Percentiles rank a stretch among this genome's conserved stretches.
These are phyloP conservation scores for Taphrorychus bicolor DNA, from an alignment of 2,888 invertebrate genomes.

Conservation along the genomic window DNA sequence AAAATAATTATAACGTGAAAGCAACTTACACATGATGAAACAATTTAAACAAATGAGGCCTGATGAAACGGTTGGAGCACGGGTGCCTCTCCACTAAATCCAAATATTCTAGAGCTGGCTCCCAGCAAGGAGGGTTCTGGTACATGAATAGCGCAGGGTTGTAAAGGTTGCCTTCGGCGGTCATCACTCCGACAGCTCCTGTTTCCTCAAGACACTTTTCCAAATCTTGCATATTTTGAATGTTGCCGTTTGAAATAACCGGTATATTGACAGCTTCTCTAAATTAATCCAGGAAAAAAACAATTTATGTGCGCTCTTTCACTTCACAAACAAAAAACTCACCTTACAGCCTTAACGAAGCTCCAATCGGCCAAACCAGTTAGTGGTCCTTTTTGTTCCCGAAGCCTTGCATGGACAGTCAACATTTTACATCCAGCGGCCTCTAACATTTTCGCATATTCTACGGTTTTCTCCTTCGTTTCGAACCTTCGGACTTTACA, in stretches of 20 bases:
- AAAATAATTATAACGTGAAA: background rate
- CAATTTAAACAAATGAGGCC: constrained; percentile 96
- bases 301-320: constrained; percentile 34
- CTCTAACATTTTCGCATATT: constrained; percentile 95
- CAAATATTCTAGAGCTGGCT: constrained; percentile 88
- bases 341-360: constrained; percentile 91
- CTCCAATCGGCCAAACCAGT: constrained; percentile 96
- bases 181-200: constrained; percentile 87
- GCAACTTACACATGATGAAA: constrained; percentile 86
- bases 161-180: constrained; percentile 95
- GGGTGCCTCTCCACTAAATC: constrained; percentile 82
- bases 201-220: constrained; percentile 84
- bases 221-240: constrained; percentile 89
- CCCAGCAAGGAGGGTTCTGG: constrained; percentile 82
- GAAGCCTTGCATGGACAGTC: constrained; percentile 94
- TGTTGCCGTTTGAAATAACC: constrained; percentile 97
- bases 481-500: constrained; percentile 95
- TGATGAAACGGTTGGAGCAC: constrained; percentile 86
- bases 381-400: constrained; percentile 94
- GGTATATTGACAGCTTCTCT: constrained; percentile 89
- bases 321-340: constrained; percentile 31
- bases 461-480: constrained; percentile 82
- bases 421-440: constrained; percentile 89
- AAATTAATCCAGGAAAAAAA: constrained; percentile 47
- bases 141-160: constrained; percentile 94